Evolutionary conservation across 2,113 vertebrate genomes (phyloP), one percentile per base, ranked within the genome.

Genomic region (Pollimyrus isidori): DNA sequence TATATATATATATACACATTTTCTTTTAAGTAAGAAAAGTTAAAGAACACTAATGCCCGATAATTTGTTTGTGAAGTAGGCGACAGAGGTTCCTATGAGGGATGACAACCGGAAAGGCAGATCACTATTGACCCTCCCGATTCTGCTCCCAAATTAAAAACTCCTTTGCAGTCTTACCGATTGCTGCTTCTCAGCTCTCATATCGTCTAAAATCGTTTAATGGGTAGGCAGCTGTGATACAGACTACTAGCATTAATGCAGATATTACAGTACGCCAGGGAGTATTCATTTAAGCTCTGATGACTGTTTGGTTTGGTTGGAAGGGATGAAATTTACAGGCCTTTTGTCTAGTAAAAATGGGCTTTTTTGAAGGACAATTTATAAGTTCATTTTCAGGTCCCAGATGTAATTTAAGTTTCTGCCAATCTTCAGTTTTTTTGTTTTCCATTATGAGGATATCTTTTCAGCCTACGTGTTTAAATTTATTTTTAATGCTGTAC

Each of bases 241-340:
- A 48, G 19, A 7, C 9, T n/a, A 46, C 23, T 45, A 30, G 11
- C 56, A 26, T 88, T 62, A 65, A 45, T 2, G 56, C 11, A 91
- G 91, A 39, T 65, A 86, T 90, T 88, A 56, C 90, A 89, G 86
- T 86, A 91, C 90, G 91, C 91, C 86, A 13, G 94, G 39, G 39
- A n/a, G 93, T 94, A 95, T 94, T 95, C 92, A 89, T 90, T 92
- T 92, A 93, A 39, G n/a, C 30, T 88, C 93, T 93, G 91, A 91
- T 73, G 91, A 91, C 86, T 10, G 26, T 76, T 52, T 52, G 30
- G 23, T 85, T 89, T 48, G 35, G 39, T 48, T 46, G 52, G 35
- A 83, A 84, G 39, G 23, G 76, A 62, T 84, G 52, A 19, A 49
- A 85, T 89, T 85, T 84, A 58, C 80, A 62, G 76, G 4, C 76